These are phyloP conservation scores for Gymnopithys bicolor DNA, from an alignment of 2,797 vertebrate genomes.

Conservation along the genomic window DNA sequence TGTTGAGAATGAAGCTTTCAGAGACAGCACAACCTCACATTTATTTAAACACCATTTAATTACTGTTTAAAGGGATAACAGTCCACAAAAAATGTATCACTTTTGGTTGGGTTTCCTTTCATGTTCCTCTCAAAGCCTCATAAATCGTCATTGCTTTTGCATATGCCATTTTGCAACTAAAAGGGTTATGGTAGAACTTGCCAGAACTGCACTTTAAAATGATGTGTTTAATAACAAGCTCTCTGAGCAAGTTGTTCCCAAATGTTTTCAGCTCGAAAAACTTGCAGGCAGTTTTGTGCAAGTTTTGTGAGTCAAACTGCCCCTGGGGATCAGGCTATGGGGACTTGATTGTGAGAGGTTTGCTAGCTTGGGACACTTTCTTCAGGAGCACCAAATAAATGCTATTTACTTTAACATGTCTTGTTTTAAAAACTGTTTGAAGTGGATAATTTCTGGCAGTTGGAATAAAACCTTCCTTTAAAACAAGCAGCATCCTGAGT, in stretches of 20 bases:
- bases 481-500: not conserved
- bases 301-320: not conserved
- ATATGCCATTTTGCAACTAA: not conserved
- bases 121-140: slow-evolving; percentile 1
- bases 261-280: not conserved
- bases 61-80: not conserved
- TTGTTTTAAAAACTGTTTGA: not conserved
- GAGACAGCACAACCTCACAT: not conserved
- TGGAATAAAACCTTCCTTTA: not conserved
- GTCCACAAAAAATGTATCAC: not conserved
- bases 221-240: not conserved
- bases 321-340: not conserved
- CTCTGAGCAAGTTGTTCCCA: not conserved
- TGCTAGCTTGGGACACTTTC: not conserved
- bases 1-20: not conserved
- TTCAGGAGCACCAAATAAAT: not conserved
- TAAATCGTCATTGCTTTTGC: slow-evolving; percentile 26
- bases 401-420: not conserved
- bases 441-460: not conserved
- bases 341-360: not conserved
- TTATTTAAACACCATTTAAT: slow-evolving; percentile 11
- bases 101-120: slow-evolving; percentile 28
- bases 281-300: not conserved
- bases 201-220: not conserved
- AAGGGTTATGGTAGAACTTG: not conserved